Base-by-base conservation (phyloP, 2,888 invertebrate genomes). In the Synanthedon formicaeformis region DNA sequence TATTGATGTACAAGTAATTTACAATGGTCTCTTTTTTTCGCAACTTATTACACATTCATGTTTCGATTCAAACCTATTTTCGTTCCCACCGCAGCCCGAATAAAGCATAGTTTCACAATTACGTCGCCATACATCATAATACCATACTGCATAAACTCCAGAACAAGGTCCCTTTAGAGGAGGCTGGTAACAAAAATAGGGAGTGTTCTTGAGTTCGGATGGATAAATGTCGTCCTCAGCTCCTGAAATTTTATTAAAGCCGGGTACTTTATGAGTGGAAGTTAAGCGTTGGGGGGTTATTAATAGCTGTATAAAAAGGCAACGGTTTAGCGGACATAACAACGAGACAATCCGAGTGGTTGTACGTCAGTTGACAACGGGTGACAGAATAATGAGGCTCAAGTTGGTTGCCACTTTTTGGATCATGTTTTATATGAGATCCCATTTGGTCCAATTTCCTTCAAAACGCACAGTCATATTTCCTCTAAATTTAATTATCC, bases 21-120 rank as follows among this genome's bases (percentile, higher is more conserved):
- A 77, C 55, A 73, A 57, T 51, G 58, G 60, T 56, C 71, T 49
- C 49, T 18, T 65, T 2, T 60, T 60, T 8, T 71, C 71, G 59
- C 85, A 86, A 27, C 73, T 69, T 14, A 63, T 60, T n/a, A 64
- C 55, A 62, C 86, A 86, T 0, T 66, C 57, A 0, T 56, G 61
- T 58, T 72, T 59, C 41, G 58, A 69, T 0, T 52, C 27, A 54
- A 85, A 86, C 59, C 76, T 69, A 57, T 87, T 87, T 54, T 81
- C 81, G 53, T 86, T 87, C 13, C 86, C 86, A 0, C 86, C 85
- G 55, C 86, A 86, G 0, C 86, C 86, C 0, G 86, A 85, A 57
- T 84, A 86, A 55, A 81, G 68, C 81, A 86, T 82, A 4, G 74
- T 76, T 74, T 75, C 71, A 56, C 86, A 86, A 54, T 69, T 60